Evolutionary conservation across 1,140 invertebrate genomes (phyloP).

Genomic region (Zaprionus gabonicus): DNA sequence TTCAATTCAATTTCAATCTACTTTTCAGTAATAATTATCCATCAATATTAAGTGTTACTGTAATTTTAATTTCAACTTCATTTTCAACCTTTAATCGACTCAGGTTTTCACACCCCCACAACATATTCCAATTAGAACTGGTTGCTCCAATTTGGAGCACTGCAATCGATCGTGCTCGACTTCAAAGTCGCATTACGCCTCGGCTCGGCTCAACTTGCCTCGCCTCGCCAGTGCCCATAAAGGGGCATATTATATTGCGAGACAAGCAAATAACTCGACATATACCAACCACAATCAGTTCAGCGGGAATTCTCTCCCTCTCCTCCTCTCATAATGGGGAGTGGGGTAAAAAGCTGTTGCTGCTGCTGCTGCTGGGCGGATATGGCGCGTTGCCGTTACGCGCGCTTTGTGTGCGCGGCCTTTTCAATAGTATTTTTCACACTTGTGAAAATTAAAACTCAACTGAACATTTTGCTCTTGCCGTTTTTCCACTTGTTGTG

Average conservation of each 20-base stretch:
- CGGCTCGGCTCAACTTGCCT: not conserved
- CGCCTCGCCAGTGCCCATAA: not conserved
- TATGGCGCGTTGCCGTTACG: slow-evolving; percentile 69
- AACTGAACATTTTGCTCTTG: slow-evolving; percentile 72
- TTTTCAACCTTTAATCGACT: not conserved
- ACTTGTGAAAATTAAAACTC: slow-evolving; percentile 82
- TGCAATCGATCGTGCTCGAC: slow-evolving; percentile 4
- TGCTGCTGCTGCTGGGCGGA: slow-evolving; percentile 53
- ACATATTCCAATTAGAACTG: not conserved
- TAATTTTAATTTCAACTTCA: not conserved
- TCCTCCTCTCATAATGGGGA: not conserved
- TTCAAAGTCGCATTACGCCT: not conserved
- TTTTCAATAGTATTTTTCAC: slow-evolving; percentile 80
- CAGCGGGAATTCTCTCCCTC: not conserved
- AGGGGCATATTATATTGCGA: not conserved
- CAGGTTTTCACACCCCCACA: not conserved
- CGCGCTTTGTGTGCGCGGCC: slow-evolving; percentile 64
- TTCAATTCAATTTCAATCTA: too few relatives aligned
- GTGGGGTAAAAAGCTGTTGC: not conserved
- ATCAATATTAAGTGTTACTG: too few relatives aligned
- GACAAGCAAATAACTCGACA: slow-evolving; percentile 2
- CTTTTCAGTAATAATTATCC: too few relatives aligned
- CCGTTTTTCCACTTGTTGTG: slow-evolving; percentile 12
- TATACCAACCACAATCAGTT: not conserved
- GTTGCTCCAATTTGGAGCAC: not conserved